A percentile compares a stretch with the other conserved stretches of the same genome.
Evolutionary conservation across 2,888 invertebrate genomes (phyloP).

Genomic region (Chorisops tibialis): DNA sequence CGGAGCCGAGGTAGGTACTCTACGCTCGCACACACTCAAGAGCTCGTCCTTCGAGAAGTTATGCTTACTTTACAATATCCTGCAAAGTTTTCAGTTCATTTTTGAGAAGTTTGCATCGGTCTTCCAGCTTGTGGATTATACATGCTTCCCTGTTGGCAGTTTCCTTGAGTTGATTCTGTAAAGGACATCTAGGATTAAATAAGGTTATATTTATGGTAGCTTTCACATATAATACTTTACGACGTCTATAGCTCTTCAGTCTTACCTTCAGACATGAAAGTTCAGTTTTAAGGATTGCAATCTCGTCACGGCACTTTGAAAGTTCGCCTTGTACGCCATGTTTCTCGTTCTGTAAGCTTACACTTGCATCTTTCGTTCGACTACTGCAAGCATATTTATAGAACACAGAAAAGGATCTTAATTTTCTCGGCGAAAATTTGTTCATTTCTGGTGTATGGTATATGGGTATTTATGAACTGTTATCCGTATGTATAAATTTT

Average conservation of each 20-base stretch:
- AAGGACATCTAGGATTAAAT: background rate
- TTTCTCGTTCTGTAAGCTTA: background rate
- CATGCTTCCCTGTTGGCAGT: slow-evolving; percentile 23
- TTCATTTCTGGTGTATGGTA: too few species aligned
- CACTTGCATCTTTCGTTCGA: too few species aligned
- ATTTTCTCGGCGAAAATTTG: background rate
- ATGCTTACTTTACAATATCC: slow-evolving; percentile 29
- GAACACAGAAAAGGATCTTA: too few species aligned
- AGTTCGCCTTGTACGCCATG: background rate
- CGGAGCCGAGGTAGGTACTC: background rate
- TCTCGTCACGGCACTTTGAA: slow-evolving; percentile 22
- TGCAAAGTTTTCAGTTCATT: slow-evolving; percentile 29
- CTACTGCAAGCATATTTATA: too few species aligned
- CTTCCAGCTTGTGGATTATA: slow-evolving; percentile 19
- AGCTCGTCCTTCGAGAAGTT: slow-evolving; percentile 9
- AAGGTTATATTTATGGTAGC: too few species aligned
- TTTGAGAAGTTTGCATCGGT: slow-evolving; percentile 27
- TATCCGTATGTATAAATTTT: slow-evolving; percentile 8
- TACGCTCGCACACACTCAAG: background rate
- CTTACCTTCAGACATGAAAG: slow-evolving; percentile 26
- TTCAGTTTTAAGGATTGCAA: slow-evolving; percentile 25
- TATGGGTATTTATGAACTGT: too few species aligned
- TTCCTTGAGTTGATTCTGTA: slow-evolving; percentile 21
- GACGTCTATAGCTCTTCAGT: background rate
- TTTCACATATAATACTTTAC: too few species aligned